phyloP scores from a whole-genome alignment of 2,113 vertebrate species.

The Trogon surrucura region DNA sequence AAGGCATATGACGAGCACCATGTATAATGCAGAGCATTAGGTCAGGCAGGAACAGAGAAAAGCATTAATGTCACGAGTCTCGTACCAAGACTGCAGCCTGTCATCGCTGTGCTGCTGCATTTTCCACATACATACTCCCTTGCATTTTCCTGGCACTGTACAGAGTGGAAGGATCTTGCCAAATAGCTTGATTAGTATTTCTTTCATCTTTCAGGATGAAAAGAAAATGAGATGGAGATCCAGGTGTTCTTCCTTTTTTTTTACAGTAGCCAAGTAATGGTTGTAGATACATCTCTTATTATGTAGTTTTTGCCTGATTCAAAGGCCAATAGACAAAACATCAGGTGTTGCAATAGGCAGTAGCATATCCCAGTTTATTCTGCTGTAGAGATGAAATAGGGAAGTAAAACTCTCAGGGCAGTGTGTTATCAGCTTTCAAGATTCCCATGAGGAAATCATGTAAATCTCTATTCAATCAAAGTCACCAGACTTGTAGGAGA shows the following conservation, averaged over 20 bases:
- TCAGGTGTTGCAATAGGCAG: background rate
- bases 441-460: conserved; percentile 21
- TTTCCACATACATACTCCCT: background rate
- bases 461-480: conserved; percentile 52
- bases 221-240: background rate
- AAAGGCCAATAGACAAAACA: background rate
- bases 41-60: background rate
- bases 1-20: background rate
- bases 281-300: background rate
- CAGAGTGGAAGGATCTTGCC: background rate
- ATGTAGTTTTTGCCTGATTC: background rate
- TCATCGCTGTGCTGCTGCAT: background rate
- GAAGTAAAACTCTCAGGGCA: background rate
- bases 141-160: background rate
- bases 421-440: conserved; percentile 8
- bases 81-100: background rate
- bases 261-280: background rate
- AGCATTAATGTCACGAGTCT: background rate
- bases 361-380: background rate
- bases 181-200: background rate
- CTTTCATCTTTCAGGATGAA: background rate
- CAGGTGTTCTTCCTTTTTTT: background rate
- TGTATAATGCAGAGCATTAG: background rate
- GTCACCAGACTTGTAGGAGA: conserved; percentile 39
- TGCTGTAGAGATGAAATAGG: conserved; percentile 17